Evolutionary conservation across 2,113 vertebrate genomes (phyloP).

Genomic region (Sebastes fasciatus): DNA sequence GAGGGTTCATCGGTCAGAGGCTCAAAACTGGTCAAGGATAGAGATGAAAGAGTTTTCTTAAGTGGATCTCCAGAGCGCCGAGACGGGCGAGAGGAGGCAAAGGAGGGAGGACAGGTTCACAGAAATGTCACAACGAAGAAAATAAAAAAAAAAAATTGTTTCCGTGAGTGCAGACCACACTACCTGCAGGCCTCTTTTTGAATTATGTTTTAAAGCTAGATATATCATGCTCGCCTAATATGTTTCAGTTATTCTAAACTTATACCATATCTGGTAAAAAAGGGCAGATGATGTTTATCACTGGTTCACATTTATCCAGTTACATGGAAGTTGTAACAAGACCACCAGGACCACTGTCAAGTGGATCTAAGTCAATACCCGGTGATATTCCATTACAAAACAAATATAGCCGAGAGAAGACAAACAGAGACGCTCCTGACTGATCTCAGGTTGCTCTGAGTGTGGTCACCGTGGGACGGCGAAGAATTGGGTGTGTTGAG

Average conservation of each 20-base stretch:
- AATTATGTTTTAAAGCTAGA: neutral
- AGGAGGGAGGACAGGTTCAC: slow-evolving; percentile 59
- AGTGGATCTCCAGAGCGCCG: slow-evolving; percentile 44
- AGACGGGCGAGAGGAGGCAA: slow-evolving; percentile 17
- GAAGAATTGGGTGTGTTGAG: slow-evolving; percentile 46
- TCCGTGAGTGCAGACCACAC: neutral
- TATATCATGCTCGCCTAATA: neutral
- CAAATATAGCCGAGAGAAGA: slow-evolving; percentile 63
- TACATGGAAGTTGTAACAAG: slow-evolving; percentile 39
- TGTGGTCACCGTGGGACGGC: slow-evolving; percentile 33
- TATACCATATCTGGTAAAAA: neutral
- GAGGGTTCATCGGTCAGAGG: slow-evolving; percentile 47
- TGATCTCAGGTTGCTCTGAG: slow-evolving; percentile 47
- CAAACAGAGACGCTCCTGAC: slow-evolving; percentile 47
- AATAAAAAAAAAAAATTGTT: slow-evolving; percentile 17
- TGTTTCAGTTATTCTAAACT: neutral
- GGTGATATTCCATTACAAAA: slow-evolving; percentile 57
- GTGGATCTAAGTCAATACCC: slow-evolving; percentile 61
- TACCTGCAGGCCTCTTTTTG: neutral
- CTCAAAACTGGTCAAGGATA: slow-evolving; percentile 36
- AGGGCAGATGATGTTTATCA: neutral
- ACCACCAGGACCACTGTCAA: slow-evolving; percentile 16
- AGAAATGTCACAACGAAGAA: slow-evolving; percentile 47
- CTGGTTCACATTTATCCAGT: slow-evolving; percentile 18
- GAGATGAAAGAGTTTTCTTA: slow-evolving; percentile 60